Conservation (phyloP, 2,113 vertebrate genomes). For the Sphaerodactylus townsendi region DNA sequence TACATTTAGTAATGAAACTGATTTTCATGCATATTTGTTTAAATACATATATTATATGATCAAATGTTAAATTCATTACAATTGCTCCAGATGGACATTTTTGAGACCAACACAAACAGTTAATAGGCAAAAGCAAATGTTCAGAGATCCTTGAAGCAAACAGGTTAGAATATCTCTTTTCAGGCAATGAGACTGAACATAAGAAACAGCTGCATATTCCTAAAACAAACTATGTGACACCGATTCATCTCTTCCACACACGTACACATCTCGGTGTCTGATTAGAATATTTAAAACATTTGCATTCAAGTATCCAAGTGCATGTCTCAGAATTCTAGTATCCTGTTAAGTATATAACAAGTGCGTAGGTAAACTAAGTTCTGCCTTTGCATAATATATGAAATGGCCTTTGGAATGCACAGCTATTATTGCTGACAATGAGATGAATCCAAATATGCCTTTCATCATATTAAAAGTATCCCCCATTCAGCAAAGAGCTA, state of each 20-base stretch:
- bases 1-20: background rate
- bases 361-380: background rate
- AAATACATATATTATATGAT: background rate
- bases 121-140: background rate
- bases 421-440: background rate
- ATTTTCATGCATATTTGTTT: background rate
- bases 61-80: background rate
- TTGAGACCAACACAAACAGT: background rate
- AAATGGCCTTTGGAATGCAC: background rate
- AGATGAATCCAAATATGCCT: background rate
- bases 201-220: background rate
- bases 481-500: background rate
- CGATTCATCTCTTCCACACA: background rate
- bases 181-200: background rate
- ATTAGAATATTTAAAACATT: background rate
- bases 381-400: background rate
- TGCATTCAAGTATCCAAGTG: background rate
- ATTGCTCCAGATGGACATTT: background rate
- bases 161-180: background rate
- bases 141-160: background rate
- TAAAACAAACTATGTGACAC: background rate
- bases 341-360: background rate
- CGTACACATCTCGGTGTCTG: too few species aligned
- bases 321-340: too few species aligned
- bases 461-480: background rate